phyloP scores from a whole-genome alignment of 2,888 invertebrate genomes.

The Notocelia uddmanniana region DNA sequence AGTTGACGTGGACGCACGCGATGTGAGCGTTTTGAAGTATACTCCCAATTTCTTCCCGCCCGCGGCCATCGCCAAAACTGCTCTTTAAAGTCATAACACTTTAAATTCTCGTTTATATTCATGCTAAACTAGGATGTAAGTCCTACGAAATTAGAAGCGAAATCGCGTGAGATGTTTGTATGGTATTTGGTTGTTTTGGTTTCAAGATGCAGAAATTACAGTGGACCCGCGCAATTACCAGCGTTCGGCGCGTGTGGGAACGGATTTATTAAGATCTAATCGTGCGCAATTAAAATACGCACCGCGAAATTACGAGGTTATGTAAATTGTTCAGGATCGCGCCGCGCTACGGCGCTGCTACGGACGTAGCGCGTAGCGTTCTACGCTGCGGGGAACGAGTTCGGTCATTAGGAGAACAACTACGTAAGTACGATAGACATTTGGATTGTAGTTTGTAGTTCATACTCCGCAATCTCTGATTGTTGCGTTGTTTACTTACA shows the following conservation, averaged over 20 bases:
- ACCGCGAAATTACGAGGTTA: constrained; percentile 74
- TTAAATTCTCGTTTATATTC: background rate
- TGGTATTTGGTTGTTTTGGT: background rate
- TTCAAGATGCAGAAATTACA: constrained; percentile 22
- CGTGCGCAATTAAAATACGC: constrained; percentile 80
- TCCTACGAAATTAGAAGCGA: background rate
- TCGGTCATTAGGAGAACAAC: background rate
- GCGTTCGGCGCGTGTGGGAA: constrained; percentile 74
- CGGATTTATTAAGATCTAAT: constrained; percentile 85
- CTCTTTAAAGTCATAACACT: constrained; percentile 36
- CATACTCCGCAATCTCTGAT: background rate
- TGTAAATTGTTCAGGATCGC: constrained; percentile 69
- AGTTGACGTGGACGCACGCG: constrained; percentile 69
- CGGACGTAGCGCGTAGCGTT: constrained; percentile 46
- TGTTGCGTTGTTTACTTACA: background rate
- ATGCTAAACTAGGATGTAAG: background rate
- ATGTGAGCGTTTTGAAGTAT: constrained; percentile 52
- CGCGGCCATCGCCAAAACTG: constrained; percentile 77
- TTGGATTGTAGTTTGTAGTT: background rate
- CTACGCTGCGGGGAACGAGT: background rate
- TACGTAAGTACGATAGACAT: background rate
- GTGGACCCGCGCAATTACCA: constrained; percentile 77
- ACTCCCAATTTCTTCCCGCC: constrained; percentile 75
- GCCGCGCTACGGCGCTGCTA: constrained; percentile 49
- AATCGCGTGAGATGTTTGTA: background rate